phyloP scores from a whole-genome alignment of 1,140 invertebrate genomes.

The Anoplolepis gracilipes region DNA sequence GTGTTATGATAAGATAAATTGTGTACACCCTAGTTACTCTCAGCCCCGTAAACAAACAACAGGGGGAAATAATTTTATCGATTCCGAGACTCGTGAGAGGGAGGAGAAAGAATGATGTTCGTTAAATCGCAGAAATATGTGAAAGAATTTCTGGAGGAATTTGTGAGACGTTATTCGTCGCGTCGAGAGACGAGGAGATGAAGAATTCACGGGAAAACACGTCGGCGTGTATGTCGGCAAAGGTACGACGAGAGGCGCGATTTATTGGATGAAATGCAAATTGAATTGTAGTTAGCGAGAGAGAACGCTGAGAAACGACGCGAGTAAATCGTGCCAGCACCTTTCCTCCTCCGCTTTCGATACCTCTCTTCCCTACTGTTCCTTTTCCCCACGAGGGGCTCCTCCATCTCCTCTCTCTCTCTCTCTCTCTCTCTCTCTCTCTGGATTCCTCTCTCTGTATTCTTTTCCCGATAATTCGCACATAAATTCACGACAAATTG shows the following conservation, averaged over 20 bases:
- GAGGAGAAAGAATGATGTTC: neutral
- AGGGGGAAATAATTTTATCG: constrained; percentile 21
- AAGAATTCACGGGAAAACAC: constrained; percentile 60
- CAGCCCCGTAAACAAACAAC: neutral
- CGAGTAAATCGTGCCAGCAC: constrained; percentile 67
- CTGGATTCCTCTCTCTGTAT: constrained; percentile 29
- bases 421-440: no score
- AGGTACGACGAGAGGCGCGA: constrained; percentile 43
- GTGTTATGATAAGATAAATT: neutral
- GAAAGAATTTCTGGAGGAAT: neutral
- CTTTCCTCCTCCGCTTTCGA: constrained; percentile 1
- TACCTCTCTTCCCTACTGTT: neutral
- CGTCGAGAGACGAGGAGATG: neutral
- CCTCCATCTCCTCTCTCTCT: neutral
- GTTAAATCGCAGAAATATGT: constrained; percentile 12
- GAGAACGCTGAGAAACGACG: constrained; percentile 57
- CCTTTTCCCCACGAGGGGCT: neutral
- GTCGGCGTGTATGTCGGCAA: constrained; percentile 18
- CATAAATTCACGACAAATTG: constrained; percentile 76
- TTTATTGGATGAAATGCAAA: constrained; percentile 77
- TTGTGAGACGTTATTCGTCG: neutral
- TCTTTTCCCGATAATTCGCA: constrained; percentile 70
- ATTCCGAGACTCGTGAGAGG: neutral
- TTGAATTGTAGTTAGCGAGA: constrained; percentile 75
- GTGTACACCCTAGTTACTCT: neutral